Percentiles rank a stretch among this genome's conserved stretches.
Conservation (phyloP, 2,888 invertebrate genomes). For the Idaea straminata region DNA sequence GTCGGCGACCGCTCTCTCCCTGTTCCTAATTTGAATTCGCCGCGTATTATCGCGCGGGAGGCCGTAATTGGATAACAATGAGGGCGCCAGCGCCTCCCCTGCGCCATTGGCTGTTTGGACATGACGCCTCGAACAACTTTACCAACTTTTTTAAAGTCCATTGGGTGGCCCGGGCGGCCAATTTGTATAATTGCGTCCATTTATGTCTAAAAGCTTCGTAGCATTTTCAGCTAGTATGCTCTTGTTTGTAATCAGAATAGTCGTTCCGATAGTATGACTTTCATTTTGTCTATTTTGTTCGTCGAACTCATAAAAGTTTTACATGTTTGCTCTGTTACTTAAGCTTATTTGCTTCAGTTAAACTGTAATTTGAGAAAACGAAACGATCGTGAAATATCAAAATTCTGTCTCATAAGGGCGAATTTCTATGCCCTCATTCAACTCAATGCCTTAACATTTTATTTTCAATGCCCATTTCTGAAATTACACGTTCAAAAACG, state of each 20-base stretch:
- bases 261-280: conserved; percentile 15
- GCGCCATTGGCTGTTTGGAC: conserved; percentile 50
- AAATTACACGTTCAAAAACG: conserved; percentile 37
- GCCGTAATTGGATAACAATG: conserved; percentile 79
- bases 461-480: conserved; percentile 31
- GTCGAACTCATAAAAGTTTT: conserved; percentile 8
- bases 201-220: not conserved
- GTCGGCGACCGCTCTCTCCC: conserved; percentile 76
- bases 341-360: conserved; percentile 8
- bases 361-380: conserved; percentile 18
- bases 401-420: conserved; percentile 5
- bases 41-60: conserved; percentile 76
- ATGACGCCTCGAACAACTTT: conserved; percentile 44
- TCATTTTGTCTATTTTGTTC: conserved; percentile 19
- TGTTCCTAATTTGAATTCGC: conserved; percentile 78
- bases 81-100: conserved; percentile 70
- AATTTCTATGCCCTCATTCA: conserved; percentile 25
- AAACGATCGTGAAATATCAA: conserved; percentile 14
- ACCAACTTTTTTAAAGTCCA: conserved; percentile 34
- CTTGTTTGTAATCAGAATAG: not conserved
- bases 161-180: conserved; percentile 22
- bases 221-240: not conserved
- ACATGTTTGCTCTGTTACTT: conserved; percentile 4
- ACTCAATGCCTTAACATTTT: conserved; percentile 27
- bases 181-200: conserved; percentile 1